Evolutionary conservation across 2,888 invertebrate genomes (phyloP).

Genomic region (Andrena praecox): DNA sequence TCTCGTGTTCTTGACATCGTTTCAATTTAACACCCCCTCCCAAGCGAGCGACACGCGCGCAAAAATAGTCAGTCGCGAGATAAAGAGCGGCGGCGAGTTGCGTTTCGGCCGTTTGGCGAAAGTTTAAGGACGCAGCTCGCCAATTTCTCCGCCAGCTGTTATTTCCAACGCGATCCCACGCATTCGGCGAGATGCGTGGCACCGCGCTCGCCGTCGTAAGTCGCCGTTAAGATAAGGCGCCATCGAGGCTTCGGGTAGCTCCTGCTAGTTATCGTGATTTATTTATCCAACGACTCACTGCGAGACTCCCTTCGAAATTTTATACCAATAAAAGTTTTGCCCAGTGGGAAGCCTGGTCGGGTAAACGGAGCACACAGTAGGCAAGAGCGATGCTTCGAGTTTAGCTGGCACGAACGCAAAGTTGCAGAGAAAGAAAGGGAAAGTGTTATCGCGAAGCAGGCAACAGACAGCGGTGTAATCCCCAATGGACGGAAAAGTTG

Average conservation of each 20-base stretch:
- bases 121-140: not conserved
- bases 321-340: too few relatives aligned
- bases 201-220: too few relatives aligned
- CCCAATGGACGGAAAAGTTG: not conserved
- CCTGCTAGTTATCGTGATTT: conserved; percentile 20
- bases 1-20: conserved; percentile 54
- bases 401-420: too few relatives aligned
- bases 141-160: not conserved
- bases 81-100: conserved; percentile 3
- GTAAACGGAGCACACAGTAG: too few relatives aligned
- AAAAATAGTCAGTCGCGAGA: conserved; percentile 45
- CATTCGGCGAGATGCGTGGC: conserved; percentile 15
- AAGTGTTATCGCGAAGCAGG: not conserved
- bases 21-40: conserved; percentile 7
- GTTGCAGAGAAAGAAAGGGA: not conserved
- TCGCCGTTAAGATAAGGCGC: conserved; percentile 15
- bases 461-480: not conserved
- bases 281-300: conserved; percentile 19
- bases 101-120: not conserved
- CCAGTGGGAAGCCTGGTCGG: too few relatives aligned
- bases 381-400: too few relatives aligned
- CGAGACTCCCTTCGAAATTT: not conserved
- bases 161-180: not conserved
- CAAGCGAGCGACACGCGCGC: conserved; percentile 4
- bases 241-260: conserved; percentile 2